Base-by-base conservation (phyloP, 2,797 vertebrate species). In the Hoplostethus atlanticus region DNA sequence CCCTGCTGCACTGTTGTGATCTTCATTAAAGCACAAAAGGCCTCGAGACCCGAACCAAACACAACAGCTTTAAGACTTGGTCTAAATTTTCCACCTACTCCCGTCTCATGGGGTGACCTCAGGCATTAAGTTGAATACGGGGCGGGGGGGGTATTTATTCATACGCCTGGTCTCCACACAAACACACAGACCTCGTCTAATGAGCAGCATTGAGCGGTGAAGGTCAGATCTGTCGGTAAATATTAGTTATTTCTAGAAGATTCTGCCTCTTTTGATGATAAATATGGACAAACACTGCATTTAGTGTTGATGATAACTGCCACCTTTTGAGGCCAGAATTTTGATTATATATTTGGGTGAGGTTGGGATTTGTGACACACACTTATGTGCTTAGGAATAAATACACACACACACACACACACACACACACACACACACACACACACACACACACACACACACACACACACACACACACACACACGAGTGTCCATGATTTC, bases 181-280 rank as follows among this genome's bases (percentile, higher is more conserved):
- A 7, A 72, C 4, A 15, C 53, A 60, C 17, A 51, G 28, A 61
- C 25, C 58, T 56, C 34, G n/a, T 64, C 42, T 77, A 75, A 83
- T 75, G 59, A 77, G 79, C 69, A 36, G 67, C 47, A 54, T 6
- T 55, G 46, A 67, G 62, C 17, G 7, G 53, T 74, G 57, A 81
- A 87, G 73, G 80, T 81, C 76, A 79, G 42, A 58, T 60, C 64
- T 73, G 50, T 64, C 63, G 57, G 57, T 74, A 13, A 52, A 57
- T 65, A 68, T 9, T 40, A 16, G 42, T 51, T 46, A 44, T 64
- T 71, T 30, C 57, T 57, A 4, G 13, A 69, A 72, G 60, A 55
- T 30, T 68, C 13, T 25, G 1, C 2, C 36, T 67, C 11, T 7
- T 64, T 65, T 64, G 38, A 67, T 69, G 68, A 64, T 64, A 47